A percentile compares a stretch with the other conserved stretches of the same genome.
Conservation (phyloP, 2,888 invertebrate species). For the Campaea margaritaria region DNA sequence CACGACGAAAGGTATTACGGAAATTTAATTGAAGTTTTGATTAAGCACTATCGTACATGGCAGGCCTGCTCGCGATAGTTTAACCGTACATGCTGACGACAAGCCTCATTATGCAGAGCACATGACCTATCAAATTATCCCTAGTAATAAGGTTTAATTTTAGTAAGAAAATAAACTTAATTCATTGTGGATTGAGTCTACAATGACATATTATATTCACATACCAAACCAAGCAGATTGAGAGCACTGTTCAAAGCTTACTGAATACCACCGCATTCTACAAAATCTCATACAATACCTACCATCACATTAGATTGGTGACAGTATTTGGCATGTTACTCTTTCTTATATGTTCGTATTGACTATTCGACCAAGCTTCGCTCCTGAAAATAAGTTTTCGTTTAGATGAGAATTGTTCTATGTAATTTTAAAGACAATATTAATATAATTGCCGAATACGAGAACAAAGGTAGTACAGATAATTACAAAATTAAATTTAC, state of each 20-base stretch:
- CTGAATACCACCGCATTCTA: too few species aligned
- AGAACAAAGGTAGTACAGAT: too few species aligned
- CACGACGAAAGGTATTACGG: conserved; percentile 74
- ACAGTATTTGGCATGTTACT: neutral
- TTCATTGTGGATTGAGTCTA: too few species aligned
- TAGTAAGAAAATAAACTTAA: too few species aligned
- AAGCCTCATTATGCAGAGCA: conserved; percentile 7
- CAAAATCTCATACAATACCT: too few species aligned
- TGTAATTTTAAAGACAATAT: too few species aligned
- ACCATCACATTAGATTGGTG: too few species aligned
- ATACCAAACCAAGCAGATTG: too few species aligned
- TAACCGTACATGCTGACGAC: conserved; percentile 34
- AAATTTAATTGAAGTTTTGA: conserved; percentile 83
- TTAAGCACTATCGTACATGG: conserved; percentile 73
- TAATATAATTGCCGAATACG: too few species aligned
- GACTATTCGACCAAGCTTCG: neutral
- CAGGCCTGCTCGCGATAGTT: conserved; percentile 49
- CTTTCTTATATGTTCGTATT: neutral
- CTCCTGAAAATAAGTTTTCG: neutral
- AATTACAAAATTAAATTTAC: too few species aligned
- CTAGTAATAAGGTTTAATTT: neutral
- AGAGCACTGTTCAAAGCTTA: too few species aligned
- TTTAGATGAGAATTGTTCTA: neutral
- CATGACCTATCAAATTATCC: neutral
- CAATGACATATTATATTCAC: too few species aligned